phyloP scores from a whole-genome alignment of 2,113 vertebrate genomes.

The Mola mola region DNA sequence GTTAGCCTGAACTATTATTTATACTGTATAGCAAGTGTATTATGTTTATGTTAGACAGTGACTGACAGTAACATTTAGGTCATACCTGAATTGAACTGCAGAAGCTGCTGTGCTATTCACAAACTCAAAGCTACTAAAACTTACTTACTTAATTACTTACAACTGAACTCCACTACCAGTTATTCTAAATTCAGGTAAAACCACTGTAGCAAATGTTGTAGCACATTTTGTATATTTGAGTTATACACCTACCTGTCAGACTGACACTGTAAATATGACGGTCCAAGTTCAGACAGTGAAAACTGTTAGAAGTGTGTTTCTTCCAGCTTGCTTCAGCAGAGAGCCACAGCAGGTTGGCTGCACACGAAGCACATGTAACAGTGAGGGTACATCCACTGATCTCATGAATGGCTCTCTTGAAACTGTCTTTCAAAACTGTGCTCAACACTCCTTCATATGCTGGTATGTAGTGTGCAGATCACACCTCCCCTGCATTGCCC shows the following conservation, averaged over 20 bases:
- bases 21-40: too few species aligned
- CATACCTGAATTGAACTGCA: not conserved
- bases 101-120: too few species aligned
- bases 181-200: not conserved
- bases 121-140: too few species aligned
- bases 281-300: constrained; percentile 11
- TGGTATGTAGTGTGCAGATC: constrained; percentile 56
- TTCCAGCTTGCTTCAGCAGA: constrained; percentile 14
- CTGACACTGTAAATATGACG: constrained; percentile 2
- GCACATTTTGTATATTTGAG: not conserved
- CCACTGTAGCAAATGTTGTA: not conserved
- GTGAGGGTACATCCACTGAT: constrained; percentile 40
- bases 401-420: constrained; percentile 32
- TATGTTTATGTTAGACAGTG: not conserved
- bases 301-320: constrained; percentile 12
- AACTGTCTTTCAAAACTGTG: constrained; percentile 36
- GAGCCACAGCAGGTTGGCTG: constrained; percentile 18
- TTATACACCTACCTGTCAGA: constrained; percentile 60
- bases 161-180: not conserved
- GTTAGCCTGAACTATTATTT: too few species aligned
- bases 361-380: constrained; percentile 34
- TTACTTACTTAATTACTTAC: too few species aligned
- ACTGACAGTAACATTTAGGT: not conserved
- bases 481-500: constrained; percentile 67
- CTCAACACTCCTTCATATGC: constrained; percentile 51